These are phyloP conservation scores for Troglohyphantes excavatus DNA, from an alignment of 2,888 invertebrate genomes.

Conservation along the genomic window DNA sequence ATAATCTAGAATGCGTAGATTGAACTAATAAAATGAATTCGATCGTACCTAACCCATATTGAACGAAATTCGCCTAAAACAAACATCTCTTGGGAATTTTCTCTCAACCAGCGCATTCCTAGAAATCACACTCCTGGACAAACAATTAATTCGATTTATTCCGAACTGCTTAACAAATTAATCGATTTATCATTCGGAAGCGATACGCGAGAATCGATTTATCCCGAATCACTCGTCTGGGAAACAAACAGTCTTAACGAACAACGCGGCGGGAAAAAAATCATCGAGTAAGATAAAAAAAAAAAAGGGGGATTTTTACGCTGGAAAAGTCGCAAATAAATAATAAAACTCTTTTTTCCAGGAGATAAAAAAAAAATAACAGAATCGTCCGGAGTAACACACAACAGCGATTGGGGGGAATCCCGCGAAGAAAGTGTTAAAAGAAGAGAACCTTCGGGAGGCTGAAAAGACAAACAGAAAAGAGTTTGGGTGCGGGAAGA, in stretches of 20 bases:
- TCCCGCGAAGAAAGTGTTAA: neutral
- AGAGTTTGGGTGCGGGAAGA: neutral
- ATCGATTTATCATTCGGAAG: slow-evolving; percentile 56
- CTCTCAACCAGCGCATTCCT: too few relatives aligned
- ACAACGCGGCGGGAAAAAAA: neutral
- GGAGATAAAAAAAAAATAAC: neutral
- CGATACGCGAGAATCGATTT: slow-evolving; percentile 47
- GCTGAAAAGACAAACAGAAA: neutral
- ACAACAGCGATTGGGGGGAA: neutral
- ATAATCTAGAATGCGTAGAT: too few relatives aligned
- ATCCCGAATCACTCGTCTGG: slow-evolving; percentile 24
- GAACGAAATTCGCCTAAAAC: too few relatives aligned
- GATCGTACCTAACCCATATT: too few relatives aligned
- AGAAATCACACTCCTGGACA: too few relatives aligned
- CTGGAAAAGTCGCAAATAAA: slow-evolving; percentile 41
- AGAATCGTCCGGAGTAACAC: too few relatives aligned
- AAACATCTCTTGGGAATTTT: too few relatives aligned
- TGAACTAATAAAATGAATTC: too few relatives aligned
- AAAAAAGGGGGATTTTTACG: neutral
- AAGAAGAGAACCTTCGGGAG: neutral
- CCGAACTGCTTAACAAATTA: slow-evolving; percentile 42
- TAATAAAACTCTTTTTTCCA: slow-evolving; percentile 19
- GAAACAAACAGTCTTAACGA: slow-evolving; percentile 52
- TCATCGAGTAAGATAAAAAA: slow-evolving; percentile 13
- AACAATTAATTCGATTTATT: slow-evolving; percentile 1